These are phyloP conservation scores for Dolomedes plantarius DNA, from an alignment of 2,888 invertebrate species.

Conservation along the genomic window DNA sequence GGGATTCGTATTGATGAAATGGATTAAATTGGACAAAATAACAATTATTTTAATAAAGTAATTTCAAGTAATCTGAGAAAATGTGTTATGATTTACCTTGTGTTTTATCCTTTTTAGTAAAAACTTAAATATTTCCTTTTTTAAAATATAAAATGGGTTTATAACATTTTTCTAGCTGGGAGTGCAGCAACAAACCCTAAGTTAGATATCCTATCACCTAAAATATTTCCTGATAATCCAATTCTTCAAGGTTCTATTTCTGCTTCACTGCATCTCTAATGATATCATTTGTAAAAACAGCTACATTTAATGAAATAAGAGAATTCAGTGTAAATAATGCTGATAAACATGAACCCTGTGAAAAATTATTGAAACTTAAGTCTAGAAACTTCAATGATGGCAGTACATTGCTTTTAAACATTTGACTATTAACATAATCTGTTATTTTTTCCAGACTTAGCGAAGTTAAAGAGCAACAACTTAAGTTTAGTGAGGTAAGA, in stretches of 20 bases:
- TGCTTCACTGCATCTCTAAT: slow-evolving; percentile 11
- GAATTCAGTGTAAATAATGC: slow-evolving; percentile 33
- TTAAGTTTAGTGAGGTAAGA: slow-evolving; percentile 79
- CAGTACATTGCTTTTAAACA: slow-evolving; percentile 39
- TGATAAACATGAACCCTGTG: slow-evolving; percentile 77
- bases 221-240: slow-evolving; percentile 46
- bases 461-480: slow-evolving; percentile 82
- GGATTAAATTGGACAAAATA: too few relatives aligned
- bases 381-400: too few relatives aligned
- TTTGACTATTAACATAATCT: slow-evolving; percentile 74
- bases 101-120: too few relatives aligned
- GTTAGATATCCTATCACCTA: not conserved
- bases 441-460: slow-evolving; percentile 80
- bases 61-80: too few relatives aligned
- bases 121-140: too few relatives aligned
- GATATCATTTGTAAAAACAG: slow-evolving; percentile 25
- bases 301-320: slow-evolving; percentile 42
- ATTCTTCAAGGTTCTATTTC: slow-evolving; percentile 24
- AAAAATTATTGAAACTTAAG: slow-evolving; percentile 85
- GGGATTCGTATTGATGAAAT: too few relatives aligned
- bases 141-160: too few relatives aligned
- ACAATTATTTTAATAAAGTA: too few relatives aligned
- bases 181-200: too few relatives aligned
- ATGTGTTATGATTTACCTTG: too few relatives aligned
- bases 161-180: too few relatives aligned